Evolutionary conservation across 2,888 invertebrate genomes (phyloP).

Genomic region (Hylaea fasciaria): DNA sequence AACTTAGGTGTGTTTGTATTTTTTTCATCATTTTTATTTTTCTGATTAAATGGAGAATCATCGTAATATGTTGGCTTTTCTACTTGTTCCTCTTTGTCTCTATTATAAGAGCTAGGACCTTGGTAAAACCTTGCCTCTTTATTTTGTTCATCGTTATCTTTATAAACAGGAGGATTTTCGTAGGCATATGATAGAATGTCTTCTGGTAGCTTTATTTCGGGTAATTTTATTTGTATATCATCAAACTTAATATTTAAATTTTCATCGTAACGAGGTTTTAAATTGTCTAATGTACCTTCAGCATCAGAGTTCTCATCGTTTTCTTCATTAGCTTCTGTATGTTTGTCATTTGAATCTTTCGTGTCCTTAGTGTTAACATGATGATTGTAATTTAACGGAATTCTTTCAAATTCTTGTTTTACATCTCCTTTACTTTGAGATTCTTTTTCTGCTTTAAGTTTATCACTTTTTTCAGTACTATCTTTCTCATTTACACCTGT

Average conservation of each 20-base stretch:
- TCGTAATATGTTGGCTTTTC: slow-evolving; percentile 27
- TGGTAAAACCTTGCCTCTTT: slow-evolving; percentile 44
- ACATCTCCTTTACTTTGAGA: slow-evolving; percentile 54
- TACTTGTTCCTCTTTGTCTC: slow-evolving; percentile 44
- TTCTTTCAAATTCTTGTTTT: slow-evolving; percentile 78
- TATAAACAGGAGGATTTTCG: slow-evolving; percentile 52
- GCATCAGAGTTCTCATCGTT: slow-evolving; percentile 45
- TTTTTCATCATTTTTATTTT: slow-evolving; percentile 43
- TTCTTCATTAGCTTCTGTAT: slow-evolving; percentile 38
- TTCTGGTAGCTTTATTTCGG: slow-evolving; percentile 79
- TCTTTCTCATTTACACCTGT: slow-evolving; percentile 50
- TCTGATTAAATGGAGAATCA: background rate
- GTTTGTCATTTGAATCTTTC: slow-evolving; percentile 40
- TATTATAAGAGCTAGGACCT: slow-evolving; percentile 47
- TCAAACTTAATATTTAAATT: slow-evolving; percentile 74
- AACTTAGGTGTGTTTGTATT: slow-evolving; percentile 47
- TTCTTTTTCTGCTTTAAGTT: slow-evolving; percentile 44
- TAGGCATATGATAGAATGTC: slow-evolving; percentile 70
- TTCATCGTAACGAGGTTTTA: slow-evolving; percentile 67
- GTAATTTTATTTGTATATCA: slow-evolving; percentile 72
- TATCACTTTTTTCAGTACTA: slow-evolving; percentile 47
- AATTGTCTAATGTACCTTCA: slow-evolving; percentile 59
- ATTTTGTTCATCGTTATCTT: slow-evolving; percentile 46
- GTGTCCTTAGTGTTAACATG: slow-evolving; percentile 46
- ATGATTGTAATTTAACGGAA: slow-evolving; percentile 76